These are phyloP conservation scores for Poeciliopsis turneri DNA, from an alignment of 2,797 vertebrate genomes.

Conservation along the genomic window DNA sequence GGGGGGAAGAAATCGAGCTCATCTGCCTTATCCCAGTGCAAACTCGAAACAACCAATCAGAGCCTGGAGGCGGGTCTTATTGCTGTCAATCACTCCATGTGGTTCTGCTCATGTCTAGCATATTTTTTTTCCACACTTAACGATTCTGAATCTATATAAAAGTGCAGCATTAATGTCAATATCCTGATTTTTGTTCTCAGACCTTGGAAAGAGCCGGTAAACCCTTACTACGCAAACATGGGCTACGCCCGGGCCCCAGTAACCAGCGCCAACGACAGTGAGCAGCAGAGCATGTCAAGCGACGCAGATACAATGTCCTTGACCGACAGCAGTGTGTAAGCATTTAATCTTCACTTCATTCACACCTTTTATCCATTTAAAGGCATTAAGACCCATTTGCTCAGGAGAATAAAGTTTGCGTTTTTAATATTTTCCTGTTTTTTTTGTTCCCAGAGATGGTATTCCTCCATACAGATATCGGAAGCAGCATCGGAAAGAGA, in stretches of 20 bases:
- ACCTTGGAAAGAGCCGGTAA: conserved; percentile 88
- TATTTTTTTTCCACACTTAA: neutral
- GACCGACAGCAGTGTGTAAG: conserved; percentile 97
- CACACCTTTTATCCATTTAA: neutral
- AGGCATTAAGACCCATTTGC: neutral
- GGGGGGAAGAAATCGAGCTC: too few species aligned
- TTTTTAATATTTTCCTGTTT: conserved; percentile 10
- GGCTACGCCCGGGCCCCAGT: conserved; percentile 91
- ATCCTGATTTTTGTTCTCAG: conserved; percentile 44
- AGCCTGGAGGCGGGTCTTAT: too few species aligned
- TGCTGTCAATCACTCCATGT: too few species aligned
- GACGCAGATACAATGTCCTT: conserved; percentile 94
- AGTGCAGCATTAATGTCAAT: neutral
- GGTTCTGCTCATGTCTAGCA: too few species aligned
- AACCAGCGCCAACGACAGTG: conserved; percentile 95
- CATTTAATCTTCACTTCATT: neutral
- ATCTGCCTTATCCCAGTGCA: too few species aligned
- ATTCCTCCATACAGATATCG: conserved; percentile 92
- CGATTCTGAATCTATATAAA: neutral
- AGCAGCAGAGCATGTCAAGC: conserved; percentile 98
- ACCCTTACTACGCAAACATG: conserved; percentile 93
- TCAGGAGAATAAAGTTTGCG: too few species aligned
- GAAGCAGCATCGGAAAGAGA: conserved; percentile 94
- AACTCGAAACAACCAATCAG: too few species aligned
- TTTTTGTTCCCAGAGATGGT: conserved; percentile 84